These are phyloP conservation scores for Pelobates fuscus DNA, from an alignment of 2,113 vertebrate species.

Conservation along the genomic window DNA sequence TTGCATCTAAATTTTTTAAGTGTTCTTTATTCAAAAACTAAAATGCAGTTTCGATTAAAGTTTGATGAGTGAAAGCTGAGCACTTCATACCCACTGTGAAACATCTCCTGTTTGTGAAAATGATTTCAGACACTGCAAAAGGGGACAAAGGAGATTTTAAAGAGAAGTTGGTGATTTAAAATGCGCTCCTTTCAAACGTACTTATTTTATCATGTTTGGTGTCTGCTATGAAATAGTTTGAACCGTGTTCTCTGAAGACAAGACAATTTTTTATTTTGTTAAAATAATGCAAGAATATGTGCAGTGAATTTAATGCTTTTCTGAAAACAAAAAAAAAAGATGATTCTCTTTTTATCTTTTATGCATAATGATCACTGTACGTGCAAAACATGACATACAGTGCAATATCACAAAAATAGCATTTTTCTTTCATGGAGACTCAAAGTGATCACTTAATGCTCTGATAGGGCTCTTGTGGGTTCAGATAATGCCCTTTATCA, in stretches of 20 bases:
- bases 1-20: constrained; percentile 99
- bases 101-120: constrained; percentile 86
- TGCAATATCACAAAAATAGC: too few relatives aligned
- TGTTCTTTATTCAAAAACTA: constrained; percentile 98
- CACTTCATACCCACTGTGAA: constrained; percentile 75
- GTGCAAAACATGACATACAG: too few relatives aligned
- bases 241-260: constrained; percentile 53
- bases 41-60: constrained; percentile 95
- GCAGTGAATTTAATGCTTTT: too few relatives aligned
- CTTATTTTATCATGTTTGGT: constrained; percentile 59
- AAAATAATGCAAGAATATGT: background rate
- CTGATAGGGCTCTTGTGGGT: too few relatives aligned
- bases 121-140: constrained; percentile 90
- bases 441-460: too few relatives aligned
- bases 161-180: constrained; percentile 65
- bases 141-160: constrained; percentile 72
- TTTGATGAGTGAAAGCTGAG: constrained; percentile 98
- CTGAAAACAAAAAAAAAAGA: too few relatives aligned
- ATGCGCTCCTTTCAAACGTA: constrained; percentile 56
- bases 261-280: constrained; percentile 53
- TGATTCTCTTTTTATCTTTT: too few relatives aligned
- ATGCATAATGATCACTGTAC: too few relatives aligned
- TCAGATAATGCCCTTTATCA: too few relatives aligned
- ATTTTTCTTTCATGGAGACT: too few relatives aligned
- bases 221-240: constrained; percentile 55